Evolutionary conservation across 2,888 invertebrate species (phyloP).

Genomic region (Platypus cylindrus): DNA sequence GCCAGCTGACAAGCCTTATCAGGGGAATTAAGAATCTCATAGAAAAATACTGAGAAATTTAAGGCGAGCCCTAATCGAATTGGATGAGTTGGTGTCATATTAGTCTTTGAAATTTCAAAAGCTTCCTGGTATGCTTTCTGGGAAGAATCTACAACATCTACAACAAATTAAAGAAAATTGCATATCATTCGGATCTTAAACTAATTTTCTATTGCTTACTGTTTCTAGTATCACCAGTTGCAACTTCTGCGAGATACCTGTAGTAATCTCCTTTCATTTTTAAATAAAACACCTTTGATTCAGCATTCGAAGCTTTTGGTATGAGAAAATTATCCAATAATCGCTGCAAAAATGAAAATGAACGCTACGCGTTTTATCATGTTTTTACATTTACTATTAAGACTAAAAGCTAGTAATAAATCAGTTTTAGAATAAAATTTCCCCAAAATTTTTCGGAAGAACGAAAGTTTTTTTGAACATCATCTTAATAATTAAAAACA

Average conservation of each 20-base stretch:
- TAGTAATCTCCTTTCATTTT: constrained; percentile 99
- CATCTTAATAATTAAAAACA: constrained; percentile 15
- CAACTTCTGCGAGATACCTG: constrained; percentile 99
- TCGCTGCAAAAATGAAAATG: no score
- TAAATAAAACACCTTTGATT: constrained; percentile 99
- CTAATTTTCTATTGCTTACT: constrained; percentile 56
- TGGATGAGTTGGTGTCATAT: constrained; percentile 99
- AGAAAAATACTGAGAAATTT: constrained; percentile 98
- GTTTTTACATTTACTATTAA: background rate
- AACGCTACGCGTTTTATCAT: constrained; percentile 2
- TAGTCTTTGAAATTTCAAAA: constrained; percentile 93
- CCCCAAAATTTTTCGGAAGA: constrained; percentile 28
- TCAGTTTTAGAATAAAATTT: constrained; percentile 15
- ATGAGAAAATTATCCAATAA: constrained; percentile 97
- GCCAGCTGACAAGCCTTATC: constrained; percentile 90
- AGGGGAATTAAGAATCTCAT: constrained; percentile 94
- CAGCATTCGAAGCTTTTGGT: constrained; percentile 96
- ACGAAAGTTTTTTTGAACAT: constrained; percentile 32
- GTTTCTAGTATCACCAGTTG: constrained; percentile 94
- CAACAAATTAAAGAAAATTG: no score
- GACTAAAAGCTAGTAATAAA: no score
- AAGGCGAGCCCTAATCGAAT: constrained; percentile 97
- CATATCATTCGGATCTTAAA: constrained; percentile 13
- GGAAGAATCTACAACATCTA: constrained; percentile 59
- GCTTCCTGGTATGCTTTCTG: constrained; percentile 98